phyloP scores from a whole-genome alignment of 2,113 vertebrate species.

The Ammodytes marinus region DNA sequence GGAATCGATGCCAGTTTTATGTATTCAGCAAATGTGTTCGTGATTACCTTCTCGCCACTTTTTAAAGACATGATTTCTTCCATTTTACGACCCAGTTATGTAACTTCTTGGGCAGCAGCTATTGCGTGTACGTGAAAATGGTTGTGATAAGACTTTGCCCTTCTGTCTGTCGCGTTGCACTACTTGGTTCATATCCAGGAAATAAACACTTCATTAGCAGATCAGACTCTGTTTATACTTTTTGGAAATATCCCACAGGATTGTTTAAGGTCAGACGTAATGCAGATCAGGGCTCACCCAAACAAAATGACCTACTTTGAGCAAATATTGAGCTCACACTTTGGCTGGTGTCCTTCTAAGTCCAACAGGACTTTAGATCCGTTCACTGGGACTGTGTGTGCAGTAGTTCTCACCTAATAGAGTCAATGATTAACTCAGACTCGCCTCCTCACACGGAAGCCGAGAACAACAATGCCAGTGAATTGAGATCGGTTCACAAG shows the following conservation, averaged over 20 bases:
- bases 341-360: slow-evolving; percentile 5
- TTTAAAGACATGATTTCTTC: slow-evolving; percentile 28
- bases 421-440: slow-evolving; percentile 77
- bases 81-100: slow-evolving; percentile 51
- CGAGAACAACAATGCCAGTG: slow-evolving; percentile 24
- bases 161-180: not conserved
- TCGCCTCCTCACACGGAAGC: slow-evolving; percentile 26
- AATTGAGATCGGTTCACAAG: slow-evolving; percentile 19
- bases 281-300: not conserved
- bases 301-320: slow-evolving; percentile 18
- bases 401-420: slow-evolving; percentile 36
- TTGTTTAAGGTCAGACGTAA: not conserved
- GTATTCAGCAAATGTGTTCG: slow-evolving; percentile 59
- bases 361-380: slow-evolving; percentile 13
- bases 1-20: slow-evolving; percentile 55
- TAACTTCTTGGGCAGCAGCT: slow-evolving; percentile 35
- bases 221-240: not conserved
- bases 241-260: not conserved
- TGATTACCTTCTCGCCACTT: slow-evolving; percentile 49
- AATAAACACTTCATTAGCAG: not conserved
- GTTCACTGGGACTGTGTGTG: slow-evolving; percentile 4
- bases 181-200: not conserved
- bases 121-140: slow-evolving; percentile 11
- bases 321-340: slow-evolving; percentile 29
- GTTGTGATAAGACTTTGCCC: slow-evolving; percentile 44